phyloP scores from a whole-genome alignment of 2,113 vertebrate genomes.

The Podarcis muralis region DNA sequence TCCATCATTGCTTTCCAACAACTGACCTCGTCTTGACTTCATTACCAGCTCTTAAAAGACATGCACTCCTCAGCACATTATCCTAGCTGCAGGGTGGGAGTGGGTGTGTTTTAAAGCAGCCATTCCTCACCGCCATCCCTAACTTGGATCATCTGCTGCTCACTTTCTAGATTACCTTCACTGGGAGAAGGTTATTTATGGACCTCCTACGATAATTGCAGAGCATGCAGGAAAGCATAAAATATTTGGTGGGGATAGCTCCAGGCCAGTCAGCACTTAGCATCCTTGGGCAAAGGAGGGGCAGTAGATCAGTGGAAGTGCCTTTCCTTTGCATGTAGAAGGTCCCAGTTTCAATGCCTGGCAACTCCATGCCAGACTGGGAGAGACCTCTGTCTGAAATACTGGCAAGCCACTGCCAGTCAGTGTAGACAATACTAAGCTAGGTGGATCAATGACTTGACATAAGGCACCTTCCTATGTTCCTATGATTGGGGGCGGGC shows the following conservation, averaged over 20 bases:
- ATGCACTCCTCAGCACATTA: background rate
- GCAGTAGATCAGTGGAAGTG: too few relatives aligned
- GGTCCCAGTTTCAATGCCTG: background rate
- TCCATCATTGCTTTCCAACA: fast-evolving
- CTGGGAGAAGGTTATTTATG: background rate
- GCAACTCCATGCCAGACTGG: background rate
- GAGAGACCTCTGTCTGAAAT: too few relatives aligned
- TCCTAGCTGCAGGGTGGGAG: background rate
- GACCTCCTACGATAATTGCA: background rate
- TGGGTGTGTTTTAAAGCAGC: background rate
- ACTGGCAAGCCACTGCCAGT: too few relatives aligned
- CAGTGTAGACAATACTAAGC: too few relatives aligned
- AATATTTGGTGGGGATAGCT: background rate
- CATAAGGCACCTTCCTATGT: too few relatives aligned
- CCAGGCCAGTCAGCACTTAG: background rate
- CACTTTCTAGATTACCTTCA: background rate
- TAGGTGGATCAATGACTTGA: too few relatives aligned
- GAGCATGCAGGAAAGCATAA: background rate
- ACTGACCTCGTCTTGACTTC: background rate
- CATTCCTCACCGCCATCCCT: background rate
- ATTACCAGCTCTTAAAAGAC: background rate
- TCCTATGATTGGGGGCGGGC: too few relatives aligned
- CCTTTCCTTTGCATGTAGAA: too few relatives aligned
- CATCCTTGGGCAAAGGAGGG: background rate
- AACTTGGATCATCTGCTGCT: background rate